Evolutionary conservation across 2,113 vertebrate species (phyloP), one percentile per base, ranked within the genome.

Genomic region (Nothobranchius kuhntae): DNA sequence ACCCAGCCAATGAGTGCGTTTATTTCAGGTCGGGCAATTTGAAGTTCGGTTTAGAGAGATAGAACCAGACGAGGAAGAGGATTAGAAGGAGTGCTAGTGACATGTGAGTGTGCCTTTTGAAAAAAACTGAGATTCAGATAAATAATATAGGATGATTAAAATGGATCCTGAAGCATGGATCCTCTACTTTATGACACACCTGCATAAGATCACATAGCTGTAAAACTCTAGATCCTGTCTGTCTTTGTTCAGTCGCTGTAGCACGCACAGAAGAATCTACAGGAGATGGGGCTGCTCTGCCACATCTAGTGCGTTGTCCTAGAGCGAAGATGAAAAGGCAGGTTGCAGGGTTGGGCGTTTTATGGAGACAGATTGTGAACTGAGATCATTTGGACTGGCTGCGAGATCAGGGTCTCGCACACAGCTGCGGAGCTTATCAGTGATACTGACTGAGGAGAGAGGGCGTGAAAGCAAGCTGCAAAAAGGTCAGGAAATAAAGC

Each of bases 401-500:
- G 71, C 45, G 21, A 67, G 85, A 83, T 73, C 68, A 10, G 85
- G 74, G 77, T 9, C 7, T 78, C 68, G 81, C 67, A 73, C 76
- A 64, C 77, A 77, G 84, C 83, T 89, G 86, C 65, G 77, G 74
- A 74, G 78, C 87, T 85, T 87, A 92, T 91, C 85, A 89, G 89
- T 85, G 84, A 82, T 84, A 78, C 85, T 86, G 91, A 89, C 89
- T 75, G 87, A 78, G 67, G 76, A 73, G 63, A 70, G 77, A 82
- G 68, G 61, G 77, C 61, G 75, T 38, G 77, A 68, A 85, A 84
- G 82, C 73, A 47, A 83, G 75, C 77, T 7, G 38, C 70, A 36
- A 93, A 45, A 92, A 92, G 91, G 92, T 93, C 91, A 91, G 74
- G 81, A 85, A 81, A 92, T 89, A 88, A 90, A 92, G 85, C 85